phyloP scores from a whole-genome alignment of 2,888 invertebrate species.

The Fabriciana adippe region DNA sequence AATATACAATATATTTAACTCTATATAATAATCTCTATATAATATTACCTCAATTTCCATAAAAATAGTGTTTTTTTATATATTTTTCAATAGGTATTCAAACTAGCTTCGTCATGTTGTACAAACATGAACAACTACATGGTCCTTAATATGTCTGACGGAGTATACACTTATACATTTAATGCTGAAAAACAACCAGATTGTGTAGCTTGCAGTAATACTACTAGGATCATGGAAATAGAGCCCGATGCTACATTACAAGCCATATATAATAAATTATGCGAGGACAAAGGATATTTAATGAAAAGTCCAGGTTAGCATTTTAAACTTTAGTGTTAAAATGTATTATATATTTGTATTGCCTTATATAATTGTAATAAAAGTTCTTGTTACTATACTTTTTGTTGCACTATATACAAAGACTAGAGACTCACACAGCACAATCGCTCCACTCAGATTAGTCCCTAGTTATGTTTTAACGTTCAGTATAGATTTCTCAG shows the following conservation, averaged over 20 bases:
- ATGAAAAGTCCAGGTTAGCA: slow-evolving; percentile 92
- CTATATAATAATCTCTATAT: too few species aligned
- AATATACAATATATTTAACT: too few species aligned
- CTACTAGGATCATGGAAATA: slow-evolving; percentile 84
- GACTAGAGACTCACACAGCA: too few species aligned
- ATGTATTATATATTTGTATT: not conserved
- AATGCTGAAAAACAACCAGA: slow-evolving; percentile 93
- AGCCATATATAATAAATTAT: slow-evolving; percentile 90
- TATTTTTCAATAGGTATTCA: slow-evolving; percentile 86
- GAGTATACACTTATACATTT: slow-evolving; percentile 97
- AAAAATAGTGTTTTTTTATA: not conserved
- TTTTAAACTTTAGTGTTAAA: not conserved
- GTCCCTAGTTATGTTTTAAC: too few species aligned
- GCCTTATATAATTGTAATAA: too few species aligned
- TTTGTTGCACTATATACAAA: too few species aligned
- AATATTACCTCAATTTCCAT: not conserved
- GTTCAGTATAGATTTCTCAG: too few species aligned
- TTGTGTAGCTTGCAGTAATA: slow-evolving; percentile 94
- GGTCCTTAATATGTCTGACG: slow-evolving; percentile 97
- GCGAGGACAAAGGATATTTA: slow-evolving; percentile 89
- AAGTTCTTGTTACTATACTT: too few species aligned
- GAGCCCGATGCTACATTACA: slow-evolving; percentile 85
- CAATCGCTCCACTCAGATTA: too few species aligned
- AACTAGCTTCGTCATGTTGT: slow-evolving; percentile 96
- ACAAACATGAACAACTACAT: slow-evolving; percentile 96